These are phyloP conservation scores for Saturnia pavonia DNA, from an alignment of 2,888 invertebrate species.

Conservation along the genomic window DNA sequence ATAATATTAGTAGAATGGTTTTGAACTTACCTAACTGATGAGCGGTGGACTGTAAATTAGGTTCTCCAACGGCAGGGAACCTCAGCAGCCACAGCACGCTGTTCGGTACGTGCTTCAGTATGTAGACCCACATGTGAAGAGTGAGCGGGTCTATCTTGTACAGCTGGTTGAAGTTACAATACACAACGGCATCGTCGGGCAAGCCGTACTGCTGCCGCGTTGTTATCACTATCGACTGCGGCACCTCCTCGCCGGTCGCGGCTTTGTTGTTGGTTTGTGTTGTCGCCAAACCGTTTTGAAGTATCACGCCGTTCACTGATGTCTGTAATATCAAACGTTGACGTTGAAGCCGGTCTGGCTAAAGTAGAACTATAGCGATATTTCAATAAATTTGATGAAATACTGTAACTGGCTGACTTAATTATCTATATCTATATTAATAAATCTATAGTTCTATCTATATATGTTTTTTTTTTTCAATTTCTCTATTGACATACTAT, in stretches of 20 bases:
- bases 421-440: no score
- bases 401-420: no score
- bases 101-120: constrained; percentile 96
- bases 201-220: constrained; percentile 97
- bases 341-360: no score
- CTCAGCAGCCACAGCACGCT: constrained; percentile 96
- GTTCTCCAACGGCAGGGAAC: constrained; percentile 96
- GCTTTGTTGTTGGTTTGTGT: constrained; percentile 99
- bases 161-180: constrained; percentile 99
- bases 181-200: constrained; percentile 98
- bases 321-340: constrained; percentile 81
- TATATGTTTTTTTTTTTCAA: no score
- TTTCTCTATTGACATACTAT: no score
- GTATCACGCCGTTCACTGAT: constrained; percentile 95
- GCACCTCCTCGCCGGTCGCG: constrained; percentile 99
- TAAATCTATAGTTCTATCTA: no score
- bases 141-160: constrained; percentile 99
- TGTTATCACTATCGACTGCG: constrained; percentile 97
- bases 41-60: constrained; percentile 91
- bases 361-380: no score
- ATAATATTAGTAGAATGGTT: no score
- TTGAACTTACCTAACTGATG: constrained; percentile 86
- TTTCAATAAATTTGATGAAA: no score
- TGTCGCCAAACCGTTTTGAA: constrained; percentile 98
- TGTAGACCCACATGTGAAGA: constrained; percentile 97